Base-by-base conservation (phyloP, 2,113 vertebrate genomes). In the Balaenoptera acutorostrata region DNA sequence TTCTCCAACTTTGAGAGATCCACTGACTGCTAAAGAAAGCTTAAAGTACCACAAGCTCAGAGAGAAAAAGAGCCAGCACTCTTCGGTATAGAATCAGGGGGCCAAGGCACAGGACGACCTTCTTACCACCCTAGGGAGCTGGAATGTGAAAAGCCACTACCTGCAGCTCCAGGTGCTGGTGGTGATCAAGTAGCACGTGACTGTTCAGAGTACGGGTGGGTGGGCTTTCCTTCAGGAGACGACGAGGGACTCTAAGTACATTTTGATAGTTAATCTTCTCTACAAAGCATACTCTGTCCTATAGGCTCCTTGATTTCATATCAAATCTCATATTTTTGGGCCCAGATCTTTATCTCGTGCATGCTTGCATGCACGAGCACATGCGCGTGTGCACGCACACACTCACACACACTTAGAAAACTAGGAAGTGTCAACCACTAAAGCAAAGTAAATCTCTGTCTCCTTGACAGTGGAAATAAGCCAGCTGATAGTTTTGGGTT, bases 121-220 rank as follows among this genome's bases (percentile, higher is more conserved):
- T 41, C 69, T 78, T 36, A 39, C 31, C 2, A 8, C 21, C 23
- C 46, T 2, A 61, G 49, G 27, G 33, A 59, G 52, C 21, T 21
- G 82, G 29, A 5, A 18, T 4, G 31, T 23, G 21, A 12, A 64
- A 46, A 52, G 20, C 57, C 27, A 12, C 46, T 3, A 4, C 15
- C 36, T 8, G 23, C 27, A 52, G 27, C 11, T 66, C 64, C 49
- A 41, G 6, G 8, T 12, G 1, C 20, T 5, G 9, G 49, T 10
- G 36, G 66, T 7, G 23, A 27, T 5, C 0, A 6, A 27, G 52
- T 52, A 23, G 21, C 1, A 0, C 0, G 0, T 4, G 59, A 49
- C 21, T 18, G 27, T 41, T 49, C 29, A 39, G 88, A 20, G 68
- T 17, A 18, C 4, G 8, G 66, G 39, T 41, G 8, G 8, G 59